phyloP scores from a whole-genome alignment of 2,113 vertebrate genomes.

The Prolemur simus region DNA sequence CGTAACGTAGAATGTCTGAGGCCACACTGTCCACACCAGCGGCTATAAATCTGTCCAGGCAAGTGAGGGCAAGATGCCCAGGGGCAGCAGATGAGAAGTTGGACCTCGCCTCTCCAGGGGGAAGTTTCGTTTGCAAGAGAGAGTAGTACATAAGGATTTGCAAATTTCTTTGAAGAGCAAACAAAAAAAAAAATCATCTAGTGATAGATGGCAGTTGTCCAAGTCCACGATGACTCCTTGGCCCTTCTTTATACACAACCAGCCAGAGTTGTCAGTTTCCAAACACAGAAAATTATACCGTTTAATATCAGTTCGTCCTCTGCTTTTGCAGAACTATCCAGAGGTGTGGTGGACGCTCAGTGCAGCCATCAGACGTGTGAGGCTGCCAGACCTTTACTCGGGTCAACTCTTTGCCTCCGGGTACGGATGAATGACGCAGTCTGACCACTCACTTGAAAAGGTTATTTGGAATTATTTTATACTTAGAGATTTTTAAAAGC shows the following conservation, averaged over 20 bases:
- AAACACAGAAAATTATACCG: not conserved
- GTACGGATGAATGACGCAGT: not conserved
- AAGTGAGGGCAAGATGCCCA: not conserved
- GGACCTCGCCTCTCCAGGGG: not conserved
- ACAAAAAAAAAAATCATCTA: not conserved
- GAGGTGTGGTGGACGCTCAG: not conserved
- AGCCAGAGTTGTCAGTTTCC: not conserved
- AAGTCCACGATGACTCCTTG: conserved; percentile 27
- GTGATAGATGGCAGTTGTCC: not conserved
- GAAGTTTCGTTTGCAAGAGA: not conserved
- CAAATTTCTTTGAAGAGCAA: conserved; percentile 16
- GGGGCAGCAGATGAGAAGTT: not conserved
- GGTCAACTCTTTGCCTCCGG: not conserved
- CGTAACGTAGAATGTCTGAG: not conserved
- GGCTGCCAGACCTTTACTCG: not conserved
- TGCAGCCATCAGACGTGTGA: not conserved
- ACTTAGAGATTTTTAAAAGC: not conserved
- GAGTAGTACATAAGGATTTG: not conserved
- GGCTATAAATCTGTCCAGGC: conserved; percentile 2
- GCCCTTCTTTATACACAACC: not conserved
- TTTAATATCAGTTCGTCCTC: not conserved
- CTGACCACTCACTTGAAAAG: not conserved
- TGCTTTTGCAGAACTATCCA: not conserved
- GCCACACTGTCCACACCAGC: not conserved
- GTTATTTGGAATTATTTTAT: not conserved